Evolutionary conservation across 2,888 invertebrate genomes (phyloP).

Genomic region (Ecliptopera silaceata): DNA sequence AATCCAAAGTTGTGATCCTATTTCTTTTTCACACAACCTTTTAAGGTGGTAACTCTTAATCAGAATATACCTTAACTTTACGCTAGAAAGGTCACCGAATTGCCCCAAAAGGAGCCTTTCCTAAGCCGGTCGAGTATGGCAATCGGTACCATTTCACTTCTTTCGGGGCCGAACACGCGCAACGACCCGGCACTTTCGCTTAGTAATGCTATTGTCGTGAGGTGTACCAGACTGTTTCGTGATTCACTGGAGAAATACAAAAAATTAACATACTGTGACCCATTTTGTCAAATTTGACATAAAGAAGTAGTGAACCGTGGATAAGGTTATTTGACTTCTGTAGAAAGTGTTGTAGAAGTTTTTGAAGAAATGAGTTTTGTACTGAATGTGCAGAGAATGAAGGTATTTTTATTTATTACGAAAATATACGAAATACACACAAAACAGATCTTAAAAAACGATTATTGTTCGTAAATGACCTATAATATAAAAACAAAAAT

Average conservation of each 20-base stretch:
- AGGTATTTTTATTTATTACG: background rate
- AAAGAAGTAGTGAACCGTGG: too few species aligned
- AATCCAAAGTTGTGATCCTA: too few species aligned
- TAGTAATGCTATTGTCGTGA: conserved; percentile 20
- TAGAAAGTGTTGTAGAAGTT: background rate
- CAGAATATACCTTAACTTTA: too few species aligned
- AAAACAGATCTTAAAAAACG: too few species aligned
- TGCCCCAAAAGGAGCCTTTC: conserved; percentile 5
- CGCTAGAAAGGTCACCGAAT: conserved; percentile 18
- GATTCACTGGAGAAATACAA: background rate
- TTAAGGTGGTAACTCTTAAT: too few species aligned
- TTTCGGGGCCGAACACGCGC: conserved; percentile 17
- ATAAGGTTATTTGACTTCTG: background rate
- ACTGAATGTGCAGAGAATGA: conserved; percentile 1
- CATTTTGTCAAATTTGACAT: too few species aligned
- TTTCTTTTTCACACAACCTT: too few species aligned
- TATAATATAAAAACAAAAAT: too few species aligned
- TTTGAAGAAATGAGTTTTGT: conserved; percentile 3
- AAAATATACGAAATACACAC: too few species aligned
- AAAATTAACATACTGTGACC: background rate
- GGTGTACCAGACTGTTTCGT: conserved; percentile 4
- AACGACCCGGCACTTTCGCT: conserved; percentile 22
- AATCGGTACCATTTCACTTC: conserved; percentile 22
- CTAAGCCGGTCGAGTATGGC: conserved; percentile 22
- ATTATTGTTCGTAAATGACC: too few species aligned